A percentile compares a stretch with the other conserved stretches of the same genome.
phyloP scores from a whole-genome alignment of 2,797 vertebrate genomes.

The Enteromius trimaculatus region DNA sequence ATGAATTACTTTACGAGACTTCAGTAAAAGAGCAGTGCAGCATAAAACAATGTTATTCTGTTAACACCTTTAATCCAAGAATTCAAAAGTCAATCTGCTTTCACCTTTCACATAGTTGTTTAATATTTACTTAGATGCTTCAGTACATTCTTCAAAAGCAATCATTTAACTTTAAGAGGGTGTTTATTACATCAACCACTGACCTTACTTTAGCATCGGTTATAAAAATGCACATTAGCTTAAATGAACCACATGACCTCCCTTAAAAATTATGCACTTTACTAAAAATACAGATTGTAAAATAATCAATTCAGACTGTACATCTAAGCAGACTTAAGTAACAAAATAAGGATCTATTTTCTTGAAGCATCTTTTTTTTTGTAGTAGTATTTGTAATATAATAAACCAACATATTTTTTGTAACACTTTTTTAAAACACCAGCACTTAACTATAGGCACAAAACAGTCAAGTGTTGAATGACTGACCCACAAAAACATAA shows the following conservation, averaged over 20 bases:
- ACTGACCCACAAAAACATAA: neutral
- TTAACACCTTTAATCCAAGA: neutral
- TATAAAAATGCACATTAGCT: slow-evolving; percentile 1
- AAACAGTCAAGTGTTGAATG: neutral
- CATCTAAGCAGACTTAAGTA: slow-evolving; percentile 12
- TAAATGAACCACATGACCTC: neutral
- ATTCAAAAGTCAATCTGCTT: neutral
- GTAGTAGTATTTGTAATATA: neutral
- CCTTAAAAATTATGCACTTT: neutral
- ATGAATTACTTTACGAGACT: neutral
- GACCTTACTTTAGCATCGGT: neutral
- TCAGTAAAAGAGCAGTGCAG: neutral
- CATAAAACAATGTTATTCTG: neutral
- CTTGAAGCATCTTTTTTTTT: neutral
- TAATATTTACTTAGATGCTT: neutral
- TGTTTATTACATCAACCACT: slow-evolving; percentile 34
- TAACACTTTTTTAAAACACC: neutral
- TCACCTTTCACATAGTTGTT: slow-evolving; percentile 15
- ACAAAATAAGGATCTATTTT: slow-evolving; percentile 2
- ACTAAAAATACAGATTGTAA: slow-evolving; percentile 3
- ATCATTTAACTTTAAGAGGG: neutral
- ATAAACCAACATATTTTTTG: neutral
- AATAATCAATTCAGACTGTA: neutral
- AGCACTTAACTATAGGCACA: neutral
- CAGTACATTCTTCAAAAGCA: neutral